Evolutionary conservation across 1,140 invertebrate genomes (phyloP).

Genomic region (Zaprionus inermis): DNA sequence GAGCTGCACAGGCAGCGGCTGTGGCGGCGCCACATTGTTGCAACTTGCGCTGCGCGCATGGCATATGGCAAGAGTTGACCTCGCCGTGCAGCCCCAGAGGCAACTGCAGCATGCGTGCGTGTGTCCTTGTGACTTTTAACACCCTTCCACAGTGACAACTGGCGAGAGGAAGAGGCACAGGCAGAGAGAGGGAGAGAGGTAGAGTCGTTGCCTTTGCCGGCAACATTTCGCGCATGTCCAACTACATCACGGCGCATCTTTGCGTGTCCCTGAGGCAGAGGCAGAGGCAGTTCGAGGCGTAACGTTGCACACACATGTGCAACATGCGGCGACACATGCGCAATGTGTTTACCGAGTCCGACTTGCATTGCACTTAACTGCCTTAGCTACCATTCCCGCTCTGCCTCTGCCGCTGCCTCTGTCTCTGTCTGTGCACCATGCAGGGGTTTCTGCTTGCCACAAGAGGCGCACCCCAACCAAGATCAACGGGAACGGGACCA

Average conservation of each 20-base stretch:
- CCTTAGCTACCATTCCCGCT: constrained; percentile 20
- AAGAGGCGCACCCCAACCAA: constrained; percentile 61
- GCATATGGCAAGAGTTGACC: constrained; percentile 32
- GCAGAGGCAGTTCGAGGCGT: constrained; percentile 40
- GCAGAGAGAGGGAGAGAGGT: background rate
- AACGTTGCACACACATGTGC: constrained; percentile 67
- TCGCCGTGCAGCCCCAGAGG: constrained; percentile 18
- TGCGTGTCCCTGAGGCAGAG: constrained; percentile 6
- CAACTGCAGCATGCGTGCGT: constrained; percentile 34
- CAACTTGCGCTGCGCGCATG: background rate
- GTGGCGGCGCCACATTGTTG: constrained; percentile 7
- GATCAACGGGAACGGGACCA: constrained; percentile 3
- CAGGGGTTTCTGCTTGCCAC: constrained; percentile 31
- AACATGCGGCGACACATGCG: constrained; percentile 68
- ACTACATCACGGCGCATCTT: background rate
- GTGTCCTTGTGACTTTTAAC: constrained; percentile 81
- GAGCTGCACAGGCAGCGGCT: background rate
- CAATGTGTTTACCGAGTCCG: constrained; percentile 69
- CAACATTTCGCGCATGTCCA: constrained; percentile 68
- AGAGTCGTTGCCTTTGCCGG: constrained; percentile 50
- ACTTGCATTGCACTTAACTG: constrained; percentile 57
- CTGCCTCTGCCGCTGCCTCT: constrained; percentile 6
- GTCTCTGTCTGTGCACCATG: constrained; percentile 21
- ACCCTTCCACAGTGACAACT: constrained; percentile 56
- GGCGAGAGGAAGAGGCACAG: constrained; percentile 15